Conservation (phyloP, 2,888 invertebrate species). For the Copidosoma aretas region DNA sequence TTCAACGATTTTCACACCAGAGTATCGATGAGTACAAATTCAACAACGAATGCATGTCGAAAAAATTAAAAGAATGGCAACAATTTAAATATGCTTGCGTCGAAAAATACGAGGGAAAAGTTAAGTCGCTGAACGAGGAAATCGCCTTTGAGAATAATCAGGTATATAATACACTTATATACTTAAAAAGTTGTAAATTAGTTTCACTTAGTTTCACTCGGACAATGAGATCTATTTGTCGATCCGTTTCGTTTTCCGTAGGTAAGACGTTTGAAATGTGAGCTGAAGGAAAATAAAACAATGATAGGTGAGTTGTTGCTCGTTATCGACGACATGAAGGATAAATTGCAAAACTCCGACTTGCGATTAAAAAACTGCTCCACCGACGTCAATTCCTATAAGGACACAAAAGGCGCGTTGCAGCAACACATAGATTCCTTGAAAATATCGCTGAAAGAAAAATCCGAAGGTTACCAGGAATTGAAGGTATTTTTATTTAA, state of each 20-base stretch:
- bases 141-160: slow-evolving; percentile 1
- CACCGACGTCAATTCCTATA: slow-evolving; percentile 46
- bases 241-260: background rate
- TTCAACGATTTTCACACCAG: slow-evolving; percentile 24
- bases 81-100: slow-evolving; percentile 20
- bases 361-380: slow-evolving; percentile 43
- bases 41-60: slow-evolving; percentile 39
- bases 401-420: slow-evolving; percentile 45
- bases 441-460: slow-evolving; percentile 49
- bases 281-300: slow-evolving; percentile 16
- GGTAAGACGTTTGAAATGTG: slow-evolving; percentile 1
- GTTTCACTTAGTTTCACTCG: background rate
- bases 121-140: background rate
- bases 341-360: slow-evolving; percentile 45
- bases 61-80: slow-evolving; percentile 33
- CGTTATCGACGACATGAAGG: slow-evolving; percentile 45
- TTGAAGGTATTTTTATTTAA: slow-evolving; percentile 46
- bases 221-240: background rate
- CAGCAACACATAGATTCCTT: slow-evolving; percentile 47
- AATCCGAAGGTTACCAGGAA: slow-evolving; percentile 42
- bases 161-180: slow-evolving; percentile 18
- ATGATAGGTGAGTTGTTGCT: slow-evolving; percentile 40
- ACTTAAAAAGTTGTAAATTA: background rate
- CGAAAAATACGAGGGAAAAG: slow-evolving; percentile 5
- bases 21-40: slow-evolving; percentile 37